Percentiles rank a stretch among this genome's conserved stretches.
Evolutionary conservation across 2,113 vertebrate genomes (phyloP).

Genomic region (Cavia porcellus): DNA sequence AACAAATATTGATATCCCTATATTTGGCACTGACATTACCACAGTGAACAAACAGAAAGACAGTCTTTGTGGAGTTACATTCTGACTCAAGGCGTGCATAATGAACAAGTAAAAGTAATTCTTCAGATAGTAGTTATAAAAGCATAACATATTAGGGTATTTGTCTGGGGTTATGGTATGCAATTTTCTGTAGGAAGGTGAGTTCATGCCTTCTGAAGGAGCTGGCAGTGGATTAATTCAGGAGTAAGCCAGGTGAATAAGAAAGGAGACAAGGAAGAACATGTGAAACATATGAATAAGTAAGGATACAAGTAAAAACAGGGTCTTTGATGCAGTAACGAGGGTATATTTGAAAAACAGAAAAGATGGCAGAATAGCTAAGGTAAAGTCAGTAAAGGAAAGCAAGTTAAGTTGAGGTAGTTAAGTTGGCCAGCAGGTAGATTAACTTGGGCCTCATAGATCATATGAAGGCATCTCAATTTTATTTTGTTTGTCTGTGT

Average conservation of each 20-base stretch:
- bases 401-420: not conserved
- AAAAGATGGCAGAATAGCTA: not conserved
- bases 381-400: not conserved
- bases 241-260: not conserved
- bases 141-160: not conserved
- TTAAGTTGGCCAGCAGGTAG: no score
- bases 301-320: not conserved
- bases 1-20: no score
- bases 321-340: not conserved
- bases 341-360: not conserved
- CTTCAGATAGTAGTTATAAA: not conserved
- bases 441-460: not conserved
- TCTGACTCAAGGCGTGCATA: not conserved
- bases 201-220: not conserved
- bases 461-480: not conserved
- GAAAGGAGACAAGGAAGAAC: not conserved
- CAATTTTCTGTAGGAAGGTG: not conserved
- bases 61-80: not conserved
- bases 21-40: not conserved
- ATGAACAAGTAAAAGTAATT: not conserved
- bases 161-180: not conserved
- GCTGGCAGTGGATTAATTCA: not conserved
- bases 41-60: conserved; percentile 4
- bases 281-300: not conserved
- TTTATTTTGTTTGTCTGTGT: not conserved